Base-by-base conservation (phyloP, 2,113 vertebrate species). In the Scalopus aquaticus region DNA sequence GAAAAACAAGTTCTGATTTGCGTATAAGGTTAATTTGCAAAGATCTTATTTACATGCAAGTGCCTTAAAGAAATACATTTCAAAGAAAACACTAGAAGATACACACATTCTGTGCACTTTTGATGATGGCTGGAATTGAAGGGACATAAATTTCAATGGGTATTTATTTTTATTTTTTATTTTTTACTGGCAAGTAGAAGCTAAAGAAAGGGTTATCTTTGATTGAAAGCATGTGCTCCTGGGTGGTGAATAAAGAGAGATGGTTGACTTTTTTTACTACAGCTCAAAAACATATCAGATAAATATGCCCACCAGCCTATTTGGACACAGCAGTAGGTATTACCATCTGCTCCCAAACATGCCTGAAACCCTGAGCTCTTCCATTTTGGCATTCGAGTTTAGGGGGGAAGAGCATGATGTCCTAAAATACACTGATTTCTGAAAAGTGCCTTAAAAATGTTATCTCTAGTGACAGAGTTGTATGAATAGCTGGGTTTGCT, bases 331-430 rank as follows among this genome's bases (percentile, higher is more conserved):
- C 95, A 97, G 97, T 98, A 96, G 93, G 89, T 96, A 98, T 97
- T 95, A 96, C 98, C 98, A 98, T 98, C 98, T 98, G 98, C 95
- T 98, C 97, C 92, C 88, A 97, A 97, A 97, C 98, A 98, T 96
- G 97, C 95, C 98, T 97, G 72, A 58, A 96, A 76, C 74, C 60
- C 76, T 97, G 82, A 92, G 78, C 69, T 97, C 81, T 97, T 98
- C 80, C 89, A 86, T 97, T 97, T 98, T 98, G 98, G 98, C 98
- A 97, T 74, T 94, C 46, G 11, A 96, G 97, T 96, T 96, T 69
- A 93, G 93, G 82, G 96, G 96, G 54, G 62, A 97, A 97, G 97
- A 97, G 17, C 84, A 96, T 95, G 70, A 79, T 37, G n/a, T 97
- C 95, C 92, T 94, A 97, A 97, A 97, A 97, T 97, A 95, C 70